Conservation (phyloP, 2,113 vertebrate genomes). For the Myrmecobius fasciatus region DNA sequence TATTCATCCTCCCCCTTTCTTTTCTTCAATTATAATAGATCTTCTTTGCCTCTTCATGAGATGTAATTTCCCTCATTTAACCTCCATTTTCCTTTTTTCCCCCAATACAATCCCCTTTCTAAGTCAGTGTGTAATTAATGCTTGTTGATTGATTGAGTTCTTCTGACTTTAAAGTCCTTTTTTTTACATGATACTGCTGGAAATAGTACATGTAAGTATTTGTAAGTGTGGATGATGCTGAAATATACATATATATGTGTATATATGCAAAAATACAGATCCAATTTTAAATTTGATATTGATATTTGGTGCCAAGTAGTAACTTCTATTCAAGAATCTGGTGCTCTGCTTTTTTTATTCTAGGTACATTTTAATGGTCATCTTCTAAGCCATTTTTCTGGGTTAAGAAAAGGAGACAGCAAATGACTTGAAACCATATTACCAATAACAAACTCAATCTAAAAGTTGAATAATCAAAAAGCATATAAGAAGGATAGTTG, state of each 20-base stretch:
- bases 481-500: not conserved
- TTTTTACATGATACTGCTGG: not conserved
- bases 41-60: too few species aligned
- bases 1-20: too few species aligned
- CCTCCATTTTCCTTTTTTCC: too few species aligned
- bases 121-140: not conserved
- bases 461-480: not conserved
- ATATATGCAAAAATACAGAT: not conserved
- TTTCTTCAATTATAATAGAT: too few species aligned
- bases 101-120: too few species aligned
- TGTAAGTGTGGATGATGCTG: not conserved
- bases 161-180: not conserved
- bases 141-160: not conserved
- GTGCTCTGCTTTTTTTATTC: not conserved
- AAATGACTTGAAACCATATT: not conserved
- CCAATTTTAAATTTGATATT: not conserved
- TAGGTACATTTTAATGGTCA: not conserved
- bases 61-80: too few species aligned
- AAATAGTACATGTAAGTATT: not conserved
- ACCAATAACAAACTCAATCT: not conserved
- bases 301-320: not conserved
- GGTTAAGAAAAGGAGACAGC: not conserved
- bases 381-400: not conserved
- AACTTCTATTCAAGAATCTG: not conserved
- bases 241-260: not conserved